Evolutionary conservation across 2,888 invertebrate genomes (phyloP).

Genomic region (Acleris laterana): DNA sequence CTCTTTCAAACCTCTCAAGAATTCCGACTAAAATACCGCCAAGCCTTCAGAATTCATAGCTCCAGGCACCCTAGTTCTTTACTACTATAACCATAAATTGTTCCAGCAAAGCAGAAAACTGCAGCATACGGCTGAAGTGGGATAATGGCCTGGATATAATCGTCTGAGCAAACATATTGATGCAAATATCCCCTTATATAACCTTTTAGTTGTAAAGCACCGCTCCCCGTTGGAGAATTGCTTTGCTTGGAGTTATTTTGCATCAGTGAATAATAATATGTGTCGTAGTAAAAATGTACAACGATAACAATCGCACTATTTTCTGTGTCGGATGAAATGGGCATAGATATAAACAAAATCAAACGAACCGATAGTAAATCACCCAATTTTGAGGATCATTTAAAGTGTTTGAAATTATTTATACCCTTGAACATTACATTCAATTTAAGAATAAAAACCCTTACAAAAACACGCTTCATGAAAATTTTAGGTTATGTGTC

Average conservation of each 20-base stretch:
- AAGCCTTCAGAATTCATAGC: conserved; percentile 24
- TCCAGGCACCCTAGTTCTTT: conserved; percentile 18
- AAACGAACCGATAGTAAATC: too few relatives aligned
- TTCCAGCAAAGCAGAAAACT: conserved; percentile 33
- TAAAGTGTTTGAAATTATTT: too few relatives aligned
- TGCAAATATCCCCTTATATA: conserved; percentile 15
- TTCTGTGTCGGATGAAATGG: too few relatives aligned
- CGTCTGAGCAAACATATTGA: conserved; percentile 27
- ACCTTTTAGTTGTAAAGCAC: conserved; percentile 15
- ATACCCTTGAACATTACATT: too few relatives aligned
- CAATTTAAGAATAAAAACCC: too few relatives aligned
- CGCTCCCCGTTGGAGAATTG: conserved; percentile 3
- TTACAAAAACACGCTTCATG: too few relatives aligned
- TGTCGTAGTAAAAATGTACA: background rate
- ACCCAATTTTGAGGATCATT: too few relatives aligned
- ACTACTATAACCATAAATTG: conserved; percentile 31
- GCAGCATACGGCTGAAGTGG: conserved; percentile 32
- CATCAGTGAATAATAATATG: background rate
- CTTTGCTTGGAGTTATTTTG: conserved; percentile 8
- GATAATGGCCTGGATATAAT: conserved; percentile 37
- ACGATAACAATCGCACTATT: background rate
- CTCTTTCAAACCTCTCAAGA: background rate
- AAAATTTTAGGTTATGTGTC: too few relatives aligned
- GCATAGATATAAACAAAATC: too few relatives aligned
- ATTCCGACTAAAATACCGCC: conserved; percentile 5